Conservation (phyloP, 2,888 invertebrate genomes). For the Caenorhabditis sp. region DNA sequence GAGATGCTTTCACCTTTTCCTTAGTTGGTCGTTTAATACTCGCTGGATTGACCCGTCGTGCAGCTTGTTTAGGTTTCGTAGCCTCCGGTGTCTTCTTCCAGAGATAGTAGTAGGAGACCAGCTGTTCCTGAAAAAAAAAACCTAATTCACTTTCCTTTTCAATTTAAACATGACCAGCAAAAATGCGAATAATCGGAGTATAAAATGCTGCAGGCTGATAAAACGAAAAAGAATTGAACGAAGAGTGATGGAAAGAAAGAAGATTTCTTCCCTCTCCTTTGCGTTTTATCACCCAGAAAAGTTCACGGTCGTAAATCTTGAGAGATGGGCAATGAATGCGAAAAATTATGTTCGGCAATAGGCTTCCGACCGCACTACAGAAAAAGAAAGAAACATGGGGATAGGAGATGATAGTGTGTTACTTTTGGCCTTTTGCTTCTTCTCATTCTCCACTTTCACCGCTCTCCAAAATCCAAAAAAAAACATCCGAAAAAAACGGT, state of each 20-base stretch:
- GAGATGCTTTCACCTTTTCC: conserved; percentile 71
- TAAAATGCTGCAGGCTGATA: conserved; percentile 38
- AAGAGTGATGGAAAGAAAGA: conserved; percentile 28
- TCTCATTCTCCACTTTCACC: conserved; percentile 7
- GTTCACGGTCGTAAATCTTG: conserved; percentile 59
- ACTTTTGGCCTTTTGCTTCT: conserved; percentile 34
- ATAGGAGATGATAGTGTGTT: conserved; percentile 38
- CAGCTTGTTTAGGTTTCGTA: conserved; percentile 89
- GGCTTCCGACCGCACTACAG: conserved; percentile 33
- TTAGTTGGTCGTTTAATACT: conserved; percentile 71
- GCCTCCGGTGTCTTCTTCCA: conserved; percentile 99
- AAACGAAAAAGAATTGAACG: conserved; percentile 14
- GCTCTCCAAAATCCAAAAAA: conserved; percentile 19
- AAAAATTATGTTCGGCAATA: conserved; percentile 40
- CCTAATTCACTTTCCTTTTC: conserved; percentile 20
- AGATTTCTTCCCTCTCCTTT: conserved; percentile 19
- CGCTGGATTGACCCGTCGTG: conserved; percentile 60
- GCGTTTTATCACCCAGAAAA: conserved; percentile 38
- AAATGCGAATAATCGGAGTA: conserved; percentile 47
- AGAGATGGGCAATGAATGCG: conserved; percentile 40
- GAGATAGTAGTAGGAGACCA: conserved; percentile 98
- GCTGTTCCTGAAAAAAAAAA: conserved; percentile 88
- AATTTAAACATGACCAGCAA: conserved; percentile 45
- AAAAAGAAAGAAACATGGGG: conserved; percentile 18
- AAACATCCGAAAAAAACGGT: conserved; percentile 42